phyloP scores from a whole-genome alignment of 2,113 vertebrate species.

The Antennarius striatus region DNA sequence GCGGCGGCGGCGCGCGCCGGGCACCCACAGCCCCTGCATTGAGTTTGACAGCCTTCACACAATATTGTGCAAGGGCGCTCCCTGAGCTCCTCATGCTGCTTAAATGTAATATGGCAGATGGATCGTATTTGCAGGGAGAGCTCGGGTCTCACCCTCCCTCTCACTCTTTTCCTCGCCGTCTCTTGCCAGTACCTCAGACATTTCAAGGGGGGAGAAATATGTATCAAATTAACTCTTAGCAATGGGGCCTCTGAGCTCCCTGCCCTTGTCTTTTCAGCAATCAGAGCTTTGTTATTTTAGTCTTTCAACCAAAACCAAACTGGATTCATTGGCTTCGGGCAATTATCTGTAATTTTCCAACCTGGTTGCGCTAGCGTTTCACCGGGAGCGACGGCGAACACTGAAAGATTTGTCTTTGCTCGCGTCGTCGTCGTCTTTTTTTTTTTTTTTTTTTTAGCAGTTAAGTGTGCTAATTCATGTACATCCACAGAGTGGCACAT shows the following conservation, averaged over 20 bases:
- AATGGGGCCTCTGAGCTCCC: conserved; percentile 61
- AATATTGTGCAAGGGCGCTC: conserved; percentile 72
- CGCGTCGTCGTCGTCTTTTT: conserved; percentile 36
- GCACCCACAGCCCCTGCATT: conserved; percentile 51
- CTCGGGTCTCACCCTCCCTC: conserved; percentile 69
- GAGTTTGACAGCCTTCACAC: conserved; percentile 78
- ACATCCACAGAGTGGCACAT: conserved; percentile 57
- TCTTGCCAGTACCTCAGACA: conserved; percentile 74
- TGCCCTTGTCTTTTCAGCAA: conserved; percentile 76
- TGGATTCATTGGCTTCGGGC: conserved; percentile 74
- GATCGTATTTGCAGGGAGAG: conserved; percentile 72
- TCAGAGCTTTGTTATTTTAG: conserved; percentile 79
- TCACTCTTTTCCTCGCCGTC: conserved; percentile 47
- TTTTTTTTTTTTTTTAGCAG: conserved; percentile 3
- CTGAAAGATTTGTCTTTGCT: conserved; percentile 65
- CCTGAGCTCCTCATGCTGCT: conserved; percentile 74
- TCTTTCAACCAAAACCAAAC: conserved; percentile 79
- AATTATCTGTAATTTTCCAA: conserved; percentile 81
- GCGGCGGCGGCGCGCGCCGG: conserved; percentile 50
- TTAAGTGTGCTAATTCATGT: conserved; percentile 69
- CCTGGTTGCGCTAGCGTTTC: conserved; percentile 65
- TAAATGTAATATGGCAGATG: conserved; percentile 74
- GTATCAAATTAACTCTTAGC: conserved; percentile 79
- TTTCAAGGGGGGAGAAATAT: conserved; percentile 76
- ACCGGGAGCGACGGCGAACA: conserved; percentile 49